Conservation (phyloP, 2,888 invertebrate species). For the Argyra leucocephala region DNA sequence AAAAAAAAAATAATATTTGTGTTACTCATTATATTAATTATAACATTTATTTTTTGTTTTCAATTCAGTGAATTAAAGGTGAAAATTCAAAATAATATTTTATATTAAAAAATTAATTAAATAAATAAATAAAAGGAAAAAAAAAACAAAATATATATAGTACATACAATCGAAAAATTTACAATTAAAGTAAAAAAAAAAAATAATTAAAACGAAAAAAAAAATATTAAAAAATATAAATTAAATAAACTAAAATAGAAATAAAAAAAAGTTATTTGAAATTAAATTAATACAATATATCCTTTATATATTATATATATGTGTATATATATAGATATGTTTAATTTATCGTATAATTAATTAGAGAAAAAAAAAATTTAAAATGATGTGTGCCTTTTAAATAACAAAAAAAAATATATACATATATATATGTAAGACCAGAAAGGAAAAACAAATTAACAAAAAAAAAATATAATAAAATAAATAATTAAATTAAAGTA, state of each 20-base stretch:
- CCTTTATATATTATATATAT: too few species aligned
- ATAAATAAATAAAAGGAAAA: not conserved
- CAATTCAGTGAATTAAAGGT: not conserved
- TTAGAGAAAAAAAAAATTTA: not conserved
- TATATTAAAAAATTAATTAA: not conserved
- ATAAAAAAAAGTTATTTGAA: too few species aligned
- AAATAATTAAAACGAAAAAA: not conserved
- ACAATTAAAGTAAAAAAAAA: not conserved
- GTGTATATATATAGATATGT: too few species aligned
- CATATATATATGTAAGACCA: not conserved
- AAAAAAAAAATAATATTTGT: too few species aligned
- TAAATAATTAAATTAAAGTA: not conserved
- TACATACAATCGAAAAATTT: not conserved
- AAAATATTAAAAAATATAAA: not conserved
- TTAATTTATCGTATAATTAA: not conserved
- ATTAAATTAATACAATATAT: too few species aligned
- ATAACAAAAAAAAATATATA: too few species aligned
- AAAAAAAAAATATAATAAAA: not conserved
- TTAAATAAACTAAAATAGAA: not conserved
- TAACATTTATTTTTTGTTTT: not conserved
- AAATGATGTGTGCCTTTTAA: slow-evolving; percentile 1
- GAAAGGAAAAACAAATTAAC: not conserved
- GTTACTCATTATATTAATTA: too few species aligned
- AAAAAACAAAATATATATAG: not conserved
- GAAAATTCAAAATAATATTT: not conserved